phyloP scores from a whole-genome alignment of 2,797 vertebrate species.

The Mus spretus region DNA sequence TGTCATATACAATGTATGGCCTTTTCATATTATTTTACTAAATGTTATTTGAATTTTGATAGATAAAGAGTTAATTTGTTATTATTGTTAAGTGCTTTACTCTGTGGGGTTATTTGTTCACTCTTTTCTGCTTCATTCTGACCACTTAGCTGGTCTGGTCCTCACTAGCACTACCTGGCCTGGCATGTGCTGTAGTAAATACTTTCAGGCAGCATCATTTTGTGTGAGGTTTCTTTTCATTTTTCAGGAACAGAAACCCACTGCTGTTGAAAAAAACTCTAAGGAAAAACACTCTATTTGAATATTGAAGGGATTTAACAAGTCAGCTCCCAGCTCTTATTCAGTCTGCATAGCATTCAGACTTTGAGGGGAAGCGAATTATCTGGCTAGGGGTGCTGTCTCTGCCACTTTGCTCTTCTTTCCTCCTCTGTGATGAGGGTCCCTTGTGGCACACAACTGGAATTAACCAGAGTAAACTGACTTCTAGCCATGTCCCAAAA shows the following conservation, averaged over 20 bases:
- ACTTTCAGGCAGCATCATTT: neutral
- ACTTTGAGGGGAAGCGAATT: neutral
- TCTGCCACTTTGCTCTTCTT: too few species aligned
- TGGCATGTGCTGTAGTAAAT: neutral
- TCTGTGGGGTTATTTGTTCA: neutral
- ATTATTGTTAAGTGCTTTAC: neutral
- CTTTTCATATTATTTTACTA: neutral
- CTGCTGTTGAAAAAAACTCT: neutral
- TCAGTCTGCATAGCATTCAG: neutral
- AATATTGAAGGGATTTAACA: neutral
- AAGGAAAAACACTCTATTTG: neutral
- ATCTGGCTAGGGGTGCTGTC: neutral
- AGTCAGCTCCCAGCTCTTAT: too few species aligned
- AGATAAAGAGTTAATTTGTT: neutral
- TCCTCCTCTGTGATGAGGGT: neutral
- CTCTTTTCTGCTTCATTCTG: neutral
- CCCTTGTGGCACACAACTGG: neutral
- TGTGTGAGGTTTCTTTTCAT: neutral
- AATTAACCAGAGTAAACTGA: too few species aligned
- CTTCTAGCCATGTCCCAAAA: neutral
- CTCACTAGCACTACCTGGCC: neutral
- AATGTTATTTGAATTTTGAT: neutral
- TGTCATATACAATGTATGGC: rapidly evolving
- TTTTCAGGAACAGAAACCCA: neutral
- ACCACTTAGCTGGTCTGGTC: neutral